Evolutionary conservation across 2,113 vertebrate species (phyloP), one percentile per base, ranked within the genome.

Genomic region (Hippopotamus amphibius): DNA sequence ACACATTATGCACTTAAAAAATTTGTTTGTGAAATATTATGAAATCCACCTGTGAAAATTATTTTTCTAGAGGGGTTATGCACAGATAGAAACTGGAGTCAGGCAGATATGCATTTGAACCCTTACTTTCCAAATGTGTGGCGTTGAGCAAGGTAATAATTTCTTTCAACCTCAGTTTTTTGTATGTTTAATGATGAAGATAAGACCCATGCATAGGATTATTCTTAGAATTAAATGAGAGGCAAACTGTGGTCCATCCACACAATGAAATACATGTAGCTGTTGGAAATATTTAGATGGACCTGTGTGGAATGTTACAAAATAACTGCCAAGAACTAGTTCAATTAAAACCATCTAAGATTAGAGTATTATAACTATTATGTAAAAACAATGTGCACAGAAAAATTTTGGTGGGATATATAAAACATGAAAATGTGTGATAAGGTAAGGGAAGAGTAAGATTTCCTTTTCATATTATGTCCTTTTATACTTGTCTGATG

Each of bases 391-490:
- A n/a, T 69, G 72, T 13, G 2, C 21, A 79, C 3, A 89, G 65
- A 72, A 79, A 72, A 41, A 4, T 21, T 46, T 65, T 65, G 24
- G 21, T 85, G 65, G 14, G 24, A 48, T 92, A 53, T 61, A 72
- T 7, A 80, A 96, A 95, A 43, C 21, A 63, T 16, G 16, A 43
- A 92, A 84, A 84, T 68, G 16, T 74, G 2, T 46, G 33, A 74
- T 55, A 57, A 77, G 12, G 10, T 65, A 71, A 71, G 50, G 30
- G 26, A 94, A 63, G 12, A 19, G 10, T 28, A 16, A 71, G 15
- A 92, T 86, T 48, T 93, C 21, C 9, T 94, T 97, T 93, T 86
- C 14, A 61, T 50, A 74, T 59, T 28, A 59, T 37, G 4, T 72
- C 2, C 2, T 90, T 93, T 83, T 19, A 50, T 71, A 69, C 9